phyloP scores from a whole-genome alignment of 2,797 vertebrate species.

The Cyclura pinguis region DNA sequence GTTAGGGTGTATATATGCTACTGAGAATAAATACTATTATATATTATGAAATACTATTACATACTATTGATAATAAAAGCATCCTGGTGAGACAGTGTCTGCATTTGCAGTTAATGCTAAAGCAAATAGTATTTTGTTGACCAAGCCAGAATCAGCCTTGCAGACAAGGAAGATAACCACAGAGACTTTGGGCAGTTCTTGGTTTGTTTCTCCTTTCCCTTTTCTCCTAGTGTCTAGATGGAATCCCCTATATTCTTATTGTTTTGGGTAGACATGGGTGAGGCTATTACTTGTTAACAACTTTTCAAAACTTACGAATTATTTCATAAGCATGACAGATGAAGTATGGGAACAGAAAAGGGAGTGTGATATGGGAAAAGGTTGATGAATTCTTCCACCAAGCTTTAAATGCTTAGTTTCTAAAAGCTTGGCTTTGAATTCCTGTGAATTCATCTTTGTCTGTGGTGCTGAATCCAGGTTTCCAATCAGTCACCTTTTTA shows the following conservation, averaged over 20 bases:
- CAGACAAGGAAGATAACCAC: not conserved
- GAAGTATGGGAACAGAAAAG: not conserved
- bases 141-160: not conserved
- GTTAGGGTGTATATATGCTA: not conserved
- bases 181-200: not conserved
- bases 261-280: not conserved
- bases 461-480: not conserved
- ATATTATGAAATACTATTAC: too few species aligned
- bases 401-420: too few species aligned
- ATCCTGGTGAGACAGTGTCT: not conserved
- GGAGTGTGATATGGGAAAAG: not conserved
- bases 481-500: not conserved
- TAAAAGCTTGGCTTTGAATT: not conserved
- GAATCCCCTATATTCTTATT: not conserved
- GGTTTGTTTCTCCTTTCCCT: not conserved
- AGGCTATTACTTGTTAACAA: not conserved
- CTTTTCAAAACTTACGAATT: not conserved
- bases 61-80: too few species aligned
- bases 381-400: too few species aligned
- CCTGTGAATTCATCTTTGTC: not conserved
- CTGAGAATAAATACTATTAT: not conserved
- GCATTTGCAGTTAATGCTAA: not conserved
- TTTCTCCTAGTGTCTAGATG: not conserved
- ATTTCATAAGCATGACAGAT: not conserved
- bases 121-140: not conserved